These are phyloP conservation scores for Gambusia holbrooki DNA, from an alignment of 2,113 vertebrate species.

Conservation along the genomic window DNA sequence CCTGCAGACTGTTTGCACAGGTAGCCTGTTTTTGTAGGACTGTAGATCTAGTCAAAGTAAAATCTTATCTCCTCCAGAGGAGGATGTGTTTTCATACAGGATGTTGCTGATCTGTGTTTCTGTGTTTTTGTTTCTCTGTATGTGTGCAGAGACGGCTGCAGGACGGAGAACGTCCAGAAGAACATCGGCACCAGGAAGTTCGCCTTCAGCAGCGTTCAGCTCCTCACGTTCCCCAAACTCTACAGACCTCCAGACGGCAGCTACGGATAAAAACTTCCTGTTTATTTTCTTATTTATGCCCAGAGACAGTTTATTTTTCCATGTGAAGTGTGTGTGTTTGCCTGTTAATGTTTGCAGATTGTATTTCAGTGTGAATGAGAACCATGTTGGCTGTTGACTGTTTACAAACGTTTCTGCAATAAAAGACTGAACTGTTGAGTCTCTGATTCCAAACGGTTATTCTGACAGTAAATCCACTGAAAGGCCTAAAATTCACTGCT, in stretches of 20 bases:
- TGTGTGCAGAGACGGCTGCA: slow-evolving; percentile 61
- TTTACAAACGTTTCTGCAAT: slow-evolving; percentile 14
- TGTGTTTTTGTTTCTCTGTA: background rate
- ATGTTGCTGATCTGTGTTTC: background rate
- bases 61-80: background rate
- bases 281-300: background rate
- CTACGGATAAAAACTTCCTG: slow-evolving; percentile 75
- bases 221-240: slow-evolving; percentile 93
- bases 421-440: slow-evolving; percentile 2
- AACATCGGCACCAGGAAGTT: slow-evolving; percentile 93
- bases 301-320: background rate
- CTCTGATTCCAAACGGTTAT: background rate
- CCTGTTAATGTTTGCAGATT: background rate
- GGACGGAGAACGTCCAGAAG: slow-evolving; percentile 96
- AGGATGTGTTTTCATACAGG: background rate
- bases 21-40: background rate
- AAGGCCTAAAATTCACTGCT: background rate
- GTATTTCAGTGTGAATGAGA: background rate
- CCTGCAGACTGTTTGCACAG: background rate
- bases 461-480: background rate
- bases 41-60: background rate
- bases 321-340: background rate
- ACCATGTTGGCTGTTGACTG: background rate
- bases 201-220: slow-evolving; percentile 92
- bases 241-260: slow-evolving; percentile 93